These are phyloP conservation scores for Drosophila nigrodunni DNA, from an alignment of 1,140 invertebrate genomes.

Conservation along the genomic window DNA sequence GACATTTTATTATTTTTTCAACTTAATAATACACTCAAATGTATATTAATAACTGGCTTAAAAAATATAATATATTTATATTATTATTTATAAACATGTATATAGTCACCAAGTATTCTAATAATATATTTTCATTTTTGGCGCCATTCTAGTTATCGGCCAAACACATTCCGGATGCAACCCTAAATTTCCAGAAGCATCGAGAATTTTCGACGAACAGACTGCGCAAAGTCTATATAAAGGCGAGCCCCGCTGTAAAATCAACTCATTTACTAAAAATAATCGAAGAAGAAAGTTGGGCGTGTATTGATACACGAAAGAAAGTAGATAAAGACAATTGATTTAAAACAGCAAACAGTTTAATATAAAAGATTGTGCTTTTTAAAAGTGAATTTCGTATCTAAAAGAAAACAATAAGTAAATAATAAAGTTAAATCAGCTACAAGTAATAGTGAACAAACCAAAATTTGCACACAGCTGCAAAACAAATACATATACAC, in stretches of 20 bases:
- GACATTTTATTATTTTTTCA: not conserved
- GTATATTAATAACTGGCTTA: not conserved
- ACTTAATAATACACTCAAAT: not conserved
- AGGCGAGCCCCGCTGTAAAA: not conserved
- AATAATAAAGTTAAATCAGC: not conserved
- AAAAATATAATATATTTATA: not conserved
- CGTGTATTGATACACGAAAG: constrained; percentile 26
- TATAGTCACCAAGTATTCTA: not conserved
- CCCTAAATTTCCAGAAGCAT: constrained; percentile 59
- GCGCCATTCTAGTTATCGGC: constrained; percentile 6
- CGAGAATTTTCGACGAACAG: constrained; percentile 68
- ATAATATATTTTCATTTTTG: not conserved
- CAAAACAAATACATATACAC: constrained; percentile 10
- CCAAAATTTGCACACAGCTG: constrained; percentile 25
- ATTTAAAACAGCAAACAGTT: constrained; percentile 33
- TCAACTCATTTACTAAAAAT: constrained; percentile 50
- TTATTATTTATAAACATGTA: not conserved
- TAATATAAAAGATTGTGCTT: constrained; percentile 12
- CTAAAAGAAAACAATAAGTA: constrained; percentile 1
- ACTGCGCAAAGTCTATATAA: constrained; percentile 60
- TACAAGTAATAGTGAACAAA: not conserved
- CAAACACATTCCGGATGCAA: constrained; percentile 47
- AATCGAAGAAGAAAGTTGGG: constrained; percentile 10
- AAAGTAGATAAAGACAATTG: constrained; percentile 30
- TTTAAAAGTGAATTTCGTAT: constrained; percentile 5